phyloP scores from a whole-genome alignment of 2,113 vertebrate genomes.

The Polypterus senegalus region DNA sequence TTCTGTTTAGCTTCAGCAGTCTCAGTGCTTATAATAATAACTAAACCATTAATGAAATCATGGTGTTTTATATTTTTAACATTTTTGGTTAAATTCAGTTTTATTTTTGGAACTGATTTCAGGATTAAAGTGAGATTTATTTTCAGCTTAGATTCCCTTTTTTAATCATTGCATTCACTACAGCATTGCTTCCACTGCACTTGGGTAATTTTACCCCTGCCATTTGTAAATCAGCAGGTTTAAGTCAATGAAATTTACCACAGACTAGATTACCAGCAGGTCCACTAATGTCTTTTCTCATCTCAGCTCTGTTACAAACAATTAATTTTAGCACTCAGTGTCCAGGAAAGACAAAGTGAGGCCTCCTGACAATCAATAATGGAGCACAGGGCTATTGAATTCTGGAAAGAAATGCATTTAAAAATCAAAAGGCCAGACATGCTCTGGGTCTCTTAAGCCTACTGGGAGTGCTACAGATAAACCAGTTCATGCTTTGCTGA shows the following conservation, averaged over 20 bases:
- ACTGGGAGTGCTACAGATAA: conserved; percentile 38
- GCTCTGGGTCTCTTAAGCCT: conserved; percentile 34
- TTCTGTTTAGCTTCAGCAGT: no score
- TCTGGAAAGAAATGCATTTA: conserved; percentile 22
- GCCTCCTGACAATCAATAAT: conserved; percentile 38
- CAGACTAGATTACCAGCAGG: conserved; percentile 21
- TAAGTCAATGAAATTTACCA: conserved; percentile 17
- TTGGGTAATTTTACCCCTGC: conserved; percentile 29
- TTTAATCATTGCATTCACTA: no score
- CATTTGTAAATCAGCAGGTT: conserved; percentile 15
- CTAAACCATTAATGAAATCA: no score
- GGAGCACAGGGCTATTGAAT: conserved; percentile 29
- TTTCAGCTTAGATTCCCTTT: no score
- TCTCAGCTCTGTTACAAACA: conserved; percentile 34
- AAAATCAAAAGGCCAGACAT: conserved; percentile 36
- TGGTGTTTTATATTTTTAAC: no score
- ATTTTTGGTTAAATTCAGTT: no score
- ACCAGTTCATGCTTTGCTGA: conserved; percentile 24
- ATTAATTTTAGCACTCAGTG: conserved; percentile 21
- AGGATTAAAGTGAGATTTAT: no score
- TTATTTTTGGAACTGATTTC: no score
- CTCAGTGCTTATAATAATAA: no score
- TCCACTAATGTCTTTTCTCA: conserved; percentile 22
- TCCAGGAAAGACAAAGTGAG: conserved; percentile 30
- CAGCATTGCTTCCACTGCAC: conserved; percentile 17